A percentile compares a stretch with the other conserved stretches of the same genome.
phyloP scores from a whole-genome alignment of 2,797 vertebrate species.

The Fundulus diaphanus region DNA sequence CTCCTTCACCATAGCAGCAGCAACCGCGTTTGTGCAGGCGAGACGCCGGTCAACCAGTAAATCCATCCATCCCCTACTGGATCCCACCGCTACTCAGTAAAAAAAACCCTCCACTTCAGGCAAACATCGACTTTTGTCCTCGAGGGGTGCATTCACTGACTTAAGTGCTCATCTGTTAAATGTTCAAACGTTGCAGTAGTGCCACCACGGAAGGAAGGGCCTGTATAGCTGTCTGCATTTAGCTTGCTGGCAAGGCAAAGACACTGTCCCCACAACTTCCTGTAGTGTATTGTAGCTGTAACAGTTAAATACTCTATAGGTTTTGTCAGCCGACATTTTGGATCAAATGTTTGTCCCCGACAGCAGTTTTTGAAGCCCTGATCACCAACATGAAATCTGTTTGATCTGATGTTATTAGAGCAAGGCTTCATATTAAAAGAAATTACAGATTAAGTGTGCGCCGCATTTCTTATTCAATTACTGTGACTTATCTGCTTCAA shows the following conservation, averaged over 20 bases:
- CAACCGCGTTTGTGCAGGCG: neutral
- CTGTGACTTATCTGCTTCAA: neutral
- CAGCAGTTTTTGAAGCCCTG: neutral
- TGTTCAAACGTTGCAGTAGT: neutral
- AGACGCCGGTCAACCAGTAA: neutral
- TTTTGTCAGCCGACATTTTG: neutral
- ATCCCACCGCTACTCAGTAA: neutral
- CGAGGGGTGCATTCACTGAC: neutral
- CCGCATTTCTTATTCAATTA: too few species aligned
- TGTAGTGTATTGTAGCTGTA: neutral
- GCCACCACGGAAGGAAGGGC: slow-evolving; percentile 2
- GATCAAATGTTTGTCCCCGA: neutral
- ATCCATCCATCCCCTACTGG: neutral
- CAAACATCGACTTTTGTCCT: neutral
- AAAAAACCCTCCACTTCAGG: neutral
- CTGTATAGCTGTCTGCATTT: neutral
- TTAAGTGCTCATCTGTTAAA: neutral
- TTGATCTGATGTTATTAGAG: neutral
- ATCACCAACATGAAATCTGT: neutral
- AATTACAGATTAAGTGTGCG: neutral
- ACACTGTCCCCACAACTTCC: slow-evolving; percentile 5
- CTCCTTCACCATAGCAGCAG: neutral
- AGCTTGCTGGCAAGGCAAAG: neutral
- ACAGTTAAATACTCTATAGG: neutral
- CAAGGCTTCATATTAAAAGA: neutral